phyloP scores from a whole-genome alignment of 2,888 invertebrate species.

The Drosophila fungiperda region DNA sequence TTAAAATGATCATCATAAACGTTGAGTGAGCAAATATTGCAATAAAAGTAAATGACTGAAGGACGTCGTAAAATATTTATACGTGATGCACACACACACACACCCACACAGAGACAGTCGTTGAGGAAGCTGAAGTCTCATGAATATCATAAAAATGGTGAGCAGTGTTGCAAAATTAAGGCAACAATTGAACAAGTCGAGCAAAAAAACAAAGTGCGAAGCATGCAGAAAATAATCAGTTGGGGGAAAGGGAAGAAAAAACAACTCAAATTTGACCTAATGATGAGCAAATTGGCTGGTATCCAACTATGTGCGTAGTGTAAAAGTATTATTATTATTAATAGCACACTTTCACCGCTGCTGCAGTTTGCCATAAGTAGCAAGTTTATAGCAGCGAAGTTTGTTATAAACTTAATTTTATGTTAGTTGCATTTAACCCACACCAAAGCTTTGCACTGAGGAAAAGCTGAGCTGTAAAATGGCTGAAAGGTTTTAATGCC shows the following conservation, averaged over 20 bases:
- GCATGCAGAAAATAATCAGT: conserved; percentile 49
- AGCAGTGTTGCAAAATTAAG: conserved; percentile 44
- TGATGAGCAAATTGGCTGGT: conserved; percentile 42
- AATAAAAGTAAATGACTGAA: conserved; percentile 85
- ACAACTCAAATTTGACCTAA: conserved; percentile 57
- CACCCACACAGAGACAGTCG: conserved; percentile 20
- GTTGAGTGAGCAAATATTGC: conserved; percentile 85
- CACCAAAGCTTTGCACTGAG: conserved; percentile 55
- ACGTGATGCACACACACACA: conserved; percentile 67
- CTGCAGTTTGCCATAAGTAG: conserved; percentile 1
- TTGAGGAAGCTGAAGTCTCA: conserved; percentile 19
- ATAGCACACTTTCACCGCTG: conserved; percentile 12
- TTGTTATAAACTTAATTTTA: conserved; percentile 62
- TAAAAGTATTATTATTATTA: conserved; percentile 17
- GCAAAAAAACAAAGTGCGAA: conserved; percentile 60
- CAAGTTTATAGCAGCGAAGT: conserved; percentile 58
- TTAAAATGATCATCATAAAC: conserved; percentile 85
- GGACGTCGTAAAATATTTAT: conserved; percentile 84
- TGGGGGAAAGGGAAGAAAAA: neutral
- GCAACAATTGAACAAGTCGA: conserved; percentile 45
- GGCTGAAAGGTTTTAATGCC: conserved; percentile 36
- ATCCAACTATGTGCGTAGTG: neutral
- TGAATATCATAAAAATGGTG: conserved; percentile 64
- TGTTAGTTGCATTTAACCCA: conserved; percentile 60
- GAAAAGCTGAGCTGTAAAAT: conserved; percentile 57